A percentile compares a stretch with the other conserved stretches of the same genome.
These are phyloP conservation scores for Silurus lanzhouensis DNA, from an alignment of 2,797 vertebrate genomes.

Conservation along the genomic window DNA sequence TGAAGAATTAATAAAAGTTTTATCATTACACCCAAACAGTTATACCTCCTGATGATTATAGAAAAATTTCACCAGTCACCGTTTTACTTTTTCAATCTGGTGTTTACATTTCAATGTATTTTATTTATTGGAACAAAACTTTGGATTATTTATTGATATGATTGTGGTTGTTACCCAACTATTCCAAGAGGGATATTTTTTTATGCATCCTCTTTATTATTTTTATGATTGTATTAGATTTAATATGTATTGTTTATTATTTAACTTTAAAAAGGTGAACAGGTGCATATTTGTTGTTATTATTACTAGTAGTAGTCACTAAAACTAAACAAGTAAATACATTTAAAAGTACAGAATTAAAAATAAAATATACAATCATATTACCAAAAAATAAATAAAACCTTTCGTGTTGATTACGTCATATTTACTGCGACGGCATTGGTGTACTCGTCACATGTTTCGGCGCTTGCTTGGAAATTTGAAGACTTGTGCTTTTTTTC, in stretches of 20 bases:
- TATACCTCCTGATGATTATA: background rate
- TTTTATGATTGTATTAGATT: background rate
- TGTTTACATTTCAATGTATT: background rate
- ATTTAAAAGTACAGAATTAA: background rate
- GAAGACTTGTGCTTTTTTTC: background rate
- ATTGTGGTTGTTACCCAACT: background rate
- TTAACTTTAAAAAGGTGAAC: background rate
- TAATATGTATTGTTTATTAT: background rate
- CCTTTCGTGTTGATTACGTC: conserved; percentile 23
- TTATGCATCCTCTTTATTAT: background rate
- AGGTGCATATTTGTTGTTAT: background rate
- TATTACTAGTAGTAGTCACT: background rate
- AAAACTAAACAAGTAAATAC: background rate
- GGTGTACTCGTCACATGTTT: conserved; percentile 42
- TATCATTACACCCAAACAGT: background rate
- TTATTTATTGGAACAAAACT: background rate
- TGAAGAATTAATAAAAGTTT: background rate
- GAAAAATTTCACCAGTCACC: background rate
- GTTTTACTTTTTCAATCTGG: background rate
- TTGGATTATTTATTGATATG: background rate
- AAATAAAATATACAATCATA: background rate
- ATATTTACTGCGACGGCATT: conserved; percentile 37
- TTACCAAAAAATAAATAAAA: background rate
- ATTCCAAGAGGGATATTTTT: background rate
- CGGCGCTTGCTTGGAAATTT: conserved; percentile 12